Evolutionary conservation across 2,797 vertebrate genomes (phyloP), one percentile per base, ranked within the genome.

Genomic region (Propithecus deckenii): DNA sequence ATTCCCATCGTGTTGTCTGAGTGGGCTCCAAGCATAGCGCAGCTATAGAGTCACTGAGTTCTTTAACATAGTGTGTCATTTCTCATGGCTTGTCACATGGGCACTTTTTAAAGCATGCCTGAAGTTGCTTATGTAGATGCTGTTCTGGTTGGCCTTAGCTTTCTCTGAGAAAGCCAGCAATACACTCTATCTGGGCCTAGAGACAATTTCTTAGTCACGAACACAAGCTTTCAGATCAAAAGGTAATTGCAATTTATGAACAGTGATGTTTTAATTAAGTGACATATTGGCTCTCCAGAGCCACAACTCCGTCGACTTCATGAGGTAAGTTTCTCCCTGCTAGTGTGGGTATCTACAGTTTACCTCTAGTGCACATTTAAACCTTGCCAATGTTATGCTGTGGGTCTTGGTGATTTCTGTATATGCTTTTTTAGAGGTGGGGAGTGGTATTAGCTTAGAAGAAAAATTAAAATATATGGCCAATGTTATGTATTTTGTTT

Each of bases 191-290:
- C 83, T 92, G 83, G 87, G 35, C 92, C 95, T 52, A 75, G 72
- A 96, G 61, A 89, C 50, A 89, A n/a, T 91, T 61, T 89, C 79
- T 93, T 93, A 93, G 89, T 91, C n/a, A 81, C 79, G 75, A 95
- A 80, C 41, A 81, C 52, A 69, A 67, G 76, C 57, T 89, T 92
- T 76, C 78, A 91, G 72, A 61, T 18, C 52, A 86, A 84, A 86
- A 32, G 20, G 25, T 84, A 86, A 86, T 57, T 95, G 63, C 48
- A 71, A 25, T 41, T 91, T 41, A 43, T 25, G 14, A 95, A 30
- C 61, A 72, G 43, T 78, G 75, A 93, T 61, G 85, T 94, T 94
- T 90, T 65, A 89, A 81, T 91, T 94, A 89, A 90, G 74, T 76
- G 65, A 71, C 76, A 83, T 32, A 14, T 28, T 92, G 61, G 20